Base-by-base conservation (phyloP, 2,113 vertebrate genomes). In the Leiothrix lutea region DNA sequence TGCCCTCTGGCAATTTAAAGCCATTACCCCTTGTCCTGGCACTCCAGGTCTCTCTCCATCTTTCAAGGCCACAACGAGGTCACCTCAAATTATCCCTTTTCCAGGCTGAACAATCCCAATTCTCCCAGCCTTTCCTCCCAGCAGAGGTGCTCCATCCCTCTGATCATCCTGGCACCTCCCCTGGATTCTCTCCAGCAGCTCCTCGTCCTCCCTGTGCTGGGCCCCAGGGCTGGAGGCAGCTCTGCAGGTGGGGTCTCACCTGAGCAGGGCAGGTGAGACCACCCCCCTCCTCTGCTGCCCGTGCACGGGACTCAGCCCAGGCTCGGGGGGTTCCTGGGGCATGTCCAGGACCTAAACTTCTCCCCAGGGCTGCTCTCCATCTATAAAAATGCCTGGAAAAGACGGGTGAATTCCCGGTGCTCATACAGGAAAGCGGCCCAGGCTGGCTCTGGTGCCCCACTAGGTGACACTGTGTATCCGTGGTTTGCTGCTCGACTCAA, bases 401-500 rank as follows among this genome's bases (percentile, higher is more conserved):
- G 45, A 5, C 5, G 60, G 29, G 36, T 15, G 31, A 28, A 44
- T 17, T 36, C 7, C 19, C 0, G 0, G 20, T 31, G 64, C n/a
- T 74, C 7, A 22, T 2, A 0, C 17, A n/a, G 53, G 58, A 10
- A 60, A 20, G 2, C 61, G 50, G 61, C n/a, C 16, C 38, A 58
- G 38, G 75, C 25, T 65, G 69, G 36, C 40, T 29, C 3, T 38
- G 73, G 57, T 77, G 79, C 71, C 88, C 83, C 88, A 42, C 95
- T 95, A 96, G 95, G 95, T 95, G 96, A 45, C 96, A 83, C 95
- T 96, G 83, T 96, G 69, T 38, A 45, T 16, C 58, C 33, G 9
- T 10, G 53, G 7, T 88, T 64, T 35, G 33, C 79, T 25, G 74
- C 6, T 3, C 15, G 31, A 9, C 73, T 36, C 38, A 6, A 17